Evolutionary conservation across 2,888 invertebrate genomes (phyloP), one percentile per base, ranked within the genome.

Genomic region (Noctua janthe): DNA sequence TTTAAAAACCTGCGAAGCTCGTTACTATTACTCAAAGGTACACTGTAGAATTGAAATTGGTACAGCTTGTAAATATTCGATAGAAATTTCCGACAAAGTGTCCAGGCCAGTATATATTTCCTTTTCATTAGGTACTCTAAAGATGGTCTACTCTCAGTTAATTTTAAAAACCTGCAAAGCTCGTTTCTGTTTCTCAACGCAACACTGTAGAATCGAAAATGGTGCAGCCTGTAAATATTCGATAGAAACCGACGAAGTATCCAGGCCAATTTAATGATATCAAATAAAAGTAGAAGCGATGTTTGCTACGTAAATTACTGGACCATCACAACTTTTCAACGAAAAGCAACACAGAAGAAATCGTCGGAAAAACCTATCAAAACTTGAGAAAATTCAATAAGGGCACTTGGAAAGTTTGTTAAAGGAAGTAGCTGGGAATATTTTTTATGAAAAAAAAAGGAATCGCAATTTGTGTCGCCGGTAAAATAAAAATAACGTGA

Each of bases 321-420:
- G 93, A 93, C 93, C 92, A 92, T 93, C 93, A 91, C 90, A 94
- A 95, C 92, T 94, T 95, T 87, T 88, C 88, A 89, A 88, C 91
- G 91, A 93, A 94, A 92, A 93, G 93, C 95, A 93, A 95, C 95
- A 94, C 92, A 93, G 92, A 91, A 94, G 94, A 94, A 96, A 95
- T 96, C 95, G 95, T 92, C 94, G 96, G 95, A 95, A 95, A 96
- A 95, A 97, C 97, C 97, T 96, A 97, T 97, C 97, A 97, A 96
- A 97, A 97, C 95, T 97, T 96, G 95, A 94, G 96, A 94, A 96
- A 97, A 97, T 97, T 97, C 96, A 97, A 97, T 97, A 97, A 97
- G 94, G 96, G 94, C 96, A 96, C 96, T 97, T 96, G 92, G 94
- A 93, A 96, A 97, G 95, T 97, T 97, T 95, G 95, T 95, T 96